A percentile compares a stretch with the other conserved stretches of the same genome.
Evolutionary conservation across 2,113 vertebrate genomes (phyloP).

Genomic region (Damaliscus lunatus): DNA sequence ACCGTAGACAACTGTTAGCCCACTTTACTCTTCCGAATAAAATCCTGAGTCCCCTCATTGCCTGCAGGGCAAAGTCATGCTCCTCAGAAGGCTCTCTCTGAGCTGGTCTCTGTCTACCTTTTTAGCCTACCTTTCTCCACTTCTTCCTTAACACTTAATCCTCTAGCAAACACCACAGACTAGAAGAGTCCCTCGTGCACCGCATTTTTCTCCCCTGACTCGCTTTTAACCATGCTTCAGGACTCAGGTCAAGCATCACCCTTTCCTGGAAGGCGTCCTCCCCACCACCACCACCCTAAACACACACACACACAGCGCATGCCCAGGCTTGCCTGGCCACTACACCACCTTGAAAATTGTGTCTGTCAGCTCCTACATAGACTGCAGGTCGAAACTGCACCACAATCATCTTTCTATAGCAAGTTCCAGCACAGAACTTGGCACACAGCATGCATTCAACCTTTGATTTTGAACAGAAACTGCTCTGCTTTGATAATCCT

Average conservation of each 20-base stretch:
- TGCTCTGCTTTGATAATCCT: neutral
- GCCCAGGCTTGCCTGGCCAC: neutral
- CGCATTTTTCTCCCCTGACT: neutral
- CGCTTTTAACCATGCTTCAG: neutral
- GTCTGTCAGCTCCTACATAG: neutral
- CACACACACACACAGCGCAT: neutral
- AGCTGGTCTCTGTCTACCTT: neutral
- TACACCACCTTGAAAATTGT: neutral
- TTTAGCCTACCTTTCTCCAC: neutral
- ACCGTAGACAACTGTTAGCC: neutral
- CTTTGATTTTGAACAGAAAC: neutral
- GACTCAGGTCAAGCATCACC: neutral
- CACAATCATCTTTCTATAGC: neutral
- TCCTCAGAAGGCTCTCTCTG: neutral
- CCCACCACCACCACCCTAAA: neutral
- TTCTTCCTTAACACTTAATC: slow-evolving; percentile 40
- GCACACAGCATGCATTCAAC: neutral
- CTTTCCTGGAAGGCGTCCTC: slow-evolving; percentile 32
- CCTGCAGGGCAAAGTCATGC: neutral
- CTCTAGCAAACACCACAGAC: neutral
- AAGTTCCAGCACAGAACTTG: neutral
- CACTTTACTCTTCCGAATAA: neutral
- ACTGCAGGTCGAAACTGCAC: neutral
- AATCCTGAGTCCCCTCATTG: neutral
- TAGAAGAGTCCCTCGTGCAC: neutral